Evolutionary conservation across 2,113 vertebrate genomes (phyloP).

Genomic region (Cepphus grylle): DNA sequence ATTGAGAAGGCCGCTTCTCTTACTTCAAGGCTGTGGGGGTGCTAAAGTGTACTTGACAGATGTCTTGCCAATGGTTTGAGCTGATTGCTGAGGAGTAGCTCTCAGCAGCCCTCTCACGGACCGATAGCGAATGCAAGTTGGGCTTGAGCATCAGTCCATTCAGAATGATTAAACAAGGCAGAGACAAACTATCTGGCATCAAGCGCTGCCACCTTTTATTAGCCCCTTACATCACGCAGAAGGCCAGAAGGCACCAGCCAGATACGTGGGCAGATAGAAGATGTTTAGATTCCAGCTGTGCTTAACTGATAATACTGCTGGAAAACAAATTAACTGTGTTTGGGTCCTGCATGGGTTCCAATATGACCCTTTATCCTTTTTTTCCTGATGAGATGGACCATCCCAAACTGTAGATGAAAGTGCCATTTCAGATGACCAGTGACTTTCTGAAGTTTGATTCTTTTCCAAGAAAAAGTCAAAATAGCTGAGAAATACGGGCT

Average conservation of each 20-base stretch:
- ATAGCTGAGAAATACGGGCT: not conserved
- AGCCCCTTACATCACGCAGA: not conserved
- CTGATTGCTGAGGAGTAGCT: constrained; percentile 40
- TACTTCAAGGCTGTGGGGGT: not conserved
- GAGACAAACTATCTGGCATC: constrained; percentile 55
- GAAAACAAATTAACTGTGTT: not conserved
- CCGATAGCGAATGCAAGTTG: not conserved
- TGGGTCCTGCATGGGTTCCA: not conserved
- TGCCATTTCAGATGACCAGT: not conserved
- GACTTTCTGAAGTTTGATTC: not conserved
- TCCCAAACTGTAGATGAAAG: not conserved
- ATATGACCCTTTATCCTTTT: not conserved
- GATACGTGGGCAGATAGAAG: not conserved
- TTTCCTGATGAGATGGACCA: not conserved
- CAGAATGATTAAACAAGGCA: constrained; percentile 55
- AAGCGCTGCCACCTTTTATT: constrained; percentile 50
- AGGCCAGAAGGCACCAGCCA: constrained; percentile 28
- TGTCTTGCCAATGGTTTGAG: constrained; percentile 41
- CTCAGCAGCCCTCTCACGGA: not conserved
- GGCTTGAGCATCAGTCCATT: constrained; percentile 32
- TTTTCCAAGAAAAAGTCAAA: not conserved
- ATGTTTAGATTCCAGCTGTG: not conserved
- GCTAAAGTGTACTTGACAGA: constrained; percentile 40
- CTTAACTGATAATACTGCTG: not conserved
- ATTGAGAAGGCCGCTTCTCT: constrained; percentile 31